phyloP scores from a whole-genome alignment of 2,888 invertebrate species.

The Caenorhabditis sp. region DNA sequence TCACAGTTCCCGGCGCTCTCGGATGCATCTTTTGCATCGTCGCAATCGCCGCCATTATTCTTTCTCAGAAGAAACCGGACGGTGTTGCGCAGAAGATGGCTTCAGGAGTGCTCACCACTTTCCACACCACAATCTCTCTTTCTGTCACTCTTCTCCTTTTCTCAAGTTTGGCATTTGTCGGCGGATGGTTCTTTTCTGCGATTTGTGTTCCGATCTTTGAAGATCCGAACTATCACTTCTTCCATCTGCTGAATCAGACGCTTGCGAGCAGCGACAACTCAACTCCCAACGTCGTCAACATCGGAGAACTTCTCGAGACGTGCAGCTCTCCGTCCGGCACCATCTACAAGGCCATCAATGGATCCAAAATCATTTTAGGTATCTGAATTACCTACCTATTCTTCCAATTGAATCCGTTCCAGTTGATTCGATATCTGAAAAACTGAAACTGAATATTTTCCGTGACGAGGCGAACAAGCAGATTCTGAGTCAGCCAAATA shows the following conservation, averaged over 20 bases:
- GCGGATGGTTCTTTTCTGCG: slow-evolving; percentile 55
- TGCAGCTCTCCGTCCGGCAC: background rate
- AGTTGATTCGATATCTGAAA: background rate
- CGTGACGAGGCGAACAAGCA: no score
- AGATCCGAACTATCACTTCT: slow-evolving; percentile 33
- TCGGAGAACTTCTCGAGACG: background rate
- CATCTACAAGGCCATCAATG: slow-evolving; percentile 20
- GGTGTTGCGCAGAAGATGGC: background rate
- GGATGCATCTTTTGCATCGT: slow-evolving; percentile 26
- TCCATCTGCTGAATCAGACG: slow-evolving; percentile 7
- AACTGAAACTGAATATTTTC: background rate
- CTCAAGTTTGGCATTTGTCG: slow-evolving; percentile 31
- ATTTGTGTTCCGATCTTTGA: slow-evolving; percentile 53
- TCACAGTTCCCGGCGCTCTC: slow-evolving; percentile 32
- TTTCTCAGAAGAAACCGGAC: slow-evolving; percentile 16
- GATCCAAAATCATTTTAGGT: background rate
- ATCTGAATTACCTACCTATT: background rate
- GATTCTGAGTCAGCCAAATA: no score
- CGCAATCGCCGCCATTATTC: slow-evolving; percentile 23
- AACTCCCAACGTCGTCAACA: slow-evolving; percentile 2
- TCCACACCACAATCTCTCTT: background rate
- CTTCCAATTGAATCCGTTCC: background rate
- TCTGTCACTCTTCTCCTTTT: background rate
- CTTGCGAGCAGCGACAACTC: background rate
- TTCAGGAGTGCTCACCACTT: background rate